Evolutionary conservation across 2,797 vertebrate genomes (phyloP).

Genomic region (Simalia tracyae): DNA sequence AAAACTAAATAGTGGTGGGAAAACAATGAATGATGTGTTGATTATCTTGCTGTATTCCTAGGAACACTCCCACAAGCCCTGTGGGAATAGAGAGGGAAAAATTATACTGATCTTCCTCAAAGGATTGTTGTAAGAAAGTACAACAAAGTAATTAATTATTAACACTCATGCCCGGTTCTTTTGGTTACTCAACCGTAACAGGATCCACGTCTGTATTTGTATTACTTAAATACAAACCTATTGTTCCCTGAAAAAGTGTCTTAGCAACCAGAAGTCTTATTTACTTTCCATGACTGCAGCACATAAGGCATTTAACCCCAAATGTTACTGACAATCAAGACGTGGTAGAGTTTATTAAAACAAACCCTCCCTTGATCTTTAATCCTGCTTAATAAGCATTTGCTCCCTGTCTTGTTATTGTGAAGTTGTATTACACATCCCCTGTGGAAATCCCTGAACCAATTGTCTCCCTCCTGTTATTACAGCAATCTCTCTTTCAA

Average conservation of each 20-base stretch:
- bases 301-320: neutral
- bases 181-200: neutral
- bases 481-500: neutral
- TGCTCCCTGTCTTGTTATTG: neutral
- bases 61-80: neutral
- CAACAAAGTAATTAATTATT: neutral
- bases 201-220: neutral
- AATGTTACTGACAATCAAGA: neutral
- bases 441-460: neutral
- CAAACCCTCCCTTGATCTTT: constrained; percentile 5
- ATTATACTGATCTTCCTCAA: neutral
- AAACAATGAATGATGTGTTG: neutral
- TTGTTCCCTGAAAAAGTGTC: neutral
- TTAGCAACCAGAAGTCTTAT: neutral
- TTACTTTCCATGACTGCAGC: neutral
- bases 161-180: neutral
- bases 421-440: constrained; percentile 10
- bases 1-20: neutral
- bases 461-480: neutral
- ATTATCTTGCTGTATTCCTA: neutral
- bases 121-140: neutral
- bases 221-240: neutral
- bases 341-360: neutral
- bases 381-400: constrained; percentile 1
- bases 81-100: neutral